phyloP scores from a whole-genome alignment of 2,888 invertebrate genomes.

The Leptopilina drosophilae region DNA sequence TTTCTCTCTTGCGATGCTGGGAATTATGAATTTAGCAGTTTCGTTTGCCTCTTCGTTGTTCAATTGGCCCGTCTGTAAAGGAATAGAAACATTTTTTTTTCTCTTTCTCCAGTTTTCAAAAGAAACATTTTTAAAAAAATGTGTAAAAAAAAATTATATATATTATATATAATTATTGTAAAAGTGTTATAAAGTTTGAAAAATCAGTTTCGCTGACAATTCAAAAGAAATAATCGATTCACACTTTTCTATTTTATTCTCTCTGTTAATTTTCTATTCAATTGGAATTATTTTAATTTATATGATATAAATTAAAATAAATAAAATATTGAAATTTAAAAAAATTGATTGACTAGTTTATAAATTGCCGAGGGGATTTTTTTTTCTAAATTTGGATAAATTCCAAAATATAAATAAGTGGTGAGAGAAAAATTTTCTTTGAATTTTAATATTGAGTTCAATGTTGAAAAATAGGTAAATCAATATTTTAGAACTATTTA shows the following conservation, averaged over 20 bases:
- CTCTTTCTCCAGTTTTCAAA: not conserved
- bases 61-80: constrained; percentile 48
- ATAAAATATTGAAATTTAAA: not conserved
- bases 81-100: not conserved
- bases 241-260: constrained; percentile 8
- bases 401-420: not conserved
- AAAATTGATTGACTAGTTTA: not conserved
- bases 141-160: constrained; percentile 13
- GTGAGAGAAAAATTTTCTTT: not conserved
- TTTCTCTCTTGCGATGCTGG: constrained; percentile 38
- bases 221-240: constrained; percentile 15
- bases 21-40: constrained; percentile 43
- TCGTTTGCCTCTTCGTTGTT: constrained; percentile 47
- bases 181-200: constrained; percentile 34
- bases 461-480: not conserved
- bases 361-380: not conserved
- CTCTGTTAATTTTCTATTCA: not conserved
- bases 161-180: constrained; percentile 15
- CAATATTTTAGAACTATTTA: constrained; percentile 28
- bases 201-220: constrained; percentile 11
- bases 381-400: not conserved
- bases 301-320: no score
- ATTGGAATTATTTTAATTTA: not conserved
- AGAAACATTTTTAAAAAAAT: not conserved
- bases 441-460: constrained; percentile 8